These are phyloP conservation scores for Harmothoe impar DNA, from an alignment of 2,888 invertebrate species.

Conservation along the genomic window DNA sequence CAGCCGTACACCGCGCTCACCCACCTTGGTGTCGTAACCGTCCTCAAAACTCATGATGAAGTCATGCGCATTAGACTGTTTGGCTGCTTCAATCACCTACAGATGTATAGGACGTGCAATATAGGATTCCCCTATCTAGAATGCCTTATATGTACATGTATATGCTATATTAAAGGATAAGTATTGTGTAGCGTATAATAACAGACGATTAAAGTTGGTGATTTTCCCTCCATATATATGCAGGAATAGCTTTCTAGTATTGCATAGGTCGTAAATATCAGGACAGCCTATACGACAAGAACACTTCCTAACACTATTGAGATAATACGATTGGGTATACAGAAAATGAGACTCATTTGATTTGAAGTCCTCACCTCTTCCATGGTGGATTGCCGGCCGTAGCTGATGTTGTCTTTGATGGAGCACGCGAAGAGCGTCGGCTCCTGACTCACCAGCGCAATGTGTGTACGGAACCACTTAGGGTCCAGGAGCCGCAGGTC, in stretches of 20 bases:
- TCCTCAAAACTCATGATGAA: conserved; percentile 80
- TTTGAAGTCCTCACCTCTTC: conserved; percentile 67
- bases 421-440: conserved; percentile 81
- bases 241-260: no score
- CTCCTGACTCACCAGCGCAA: conserved; percentile 81
- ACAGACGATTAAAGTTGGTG: background rate
- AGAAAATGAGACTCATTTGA: no score
- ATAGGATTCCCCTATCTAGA: no score
- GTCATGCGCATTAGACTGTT: conserved; percentile 82
- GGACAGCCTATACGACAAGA: no score
- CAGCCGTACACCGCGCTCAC: conserved; percentile 81
- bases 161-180: no score
- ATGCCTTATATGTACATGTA: no score
- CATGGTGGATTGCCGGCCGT: conserved; percentile 75
- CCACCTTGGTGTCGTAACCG: conserved; percentile 81
- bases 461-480: conserved; percentile 79
- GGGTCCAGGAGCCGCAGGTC: conserved; percentile 77
- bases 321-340: no score
- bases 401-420: conserved; percentile 81
- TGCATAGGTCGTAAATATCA: no score
- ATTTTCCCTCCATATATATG: no score
- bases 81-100: conserved; percentile 78
- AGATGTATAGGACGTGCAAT: background rate
- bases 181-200: no score
- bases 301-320: no score